Base-by-base conservation (phyloP, 2,113 vertebrate genomes). In the Myrmophylax atrothorax region DNA sequence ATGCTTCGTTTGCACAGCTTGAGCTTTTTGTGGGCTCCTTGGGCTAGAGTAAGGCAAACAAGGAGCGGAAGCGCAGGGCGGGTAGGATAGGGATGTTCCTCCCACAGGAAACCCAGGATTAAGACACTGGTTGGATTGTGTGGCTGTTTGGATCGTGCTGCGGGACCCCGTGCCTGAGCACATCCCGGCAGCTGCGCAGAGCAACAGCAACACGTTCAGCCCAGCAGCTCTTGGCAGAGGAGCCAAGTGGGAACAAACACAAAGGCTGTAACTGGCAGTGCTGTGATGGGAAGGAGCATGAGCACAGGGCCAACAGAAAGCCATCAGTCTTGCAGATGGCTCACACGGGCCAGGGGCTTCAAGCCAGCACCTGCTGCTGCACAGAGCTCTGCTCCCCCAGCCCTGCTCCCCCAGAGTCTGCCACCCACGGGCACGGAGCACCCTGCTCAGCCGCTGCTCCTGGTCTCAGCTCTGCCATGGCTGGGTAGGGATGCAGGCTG, bases 391-490 rank as follows among this genome's bases (percentile, higher is more conserved):
- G 50, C 79, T 88, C 52, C 16, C 31, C 19, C 25, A 12, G 18
- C 46, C n/a, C 26, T 14, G 50, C 79, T 88, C 52, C 16, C 31
- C 19, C 25, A 12, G 18, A 42, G 6, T 56, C 58, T 89, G 62
- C 35, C 31, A 40, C 25, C 40, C 49, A 3, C 0, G 0, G 82
- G 53, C 53, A 49, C 0, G 0, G 58, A 3, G 2, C 2, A 0
- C 9, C 33, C 75, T 18, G 35, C 9, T 37, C 14, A 9, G 66
- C 55, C 5, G 0, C 63, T 74, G 80, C 53, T 59, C 53, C 73
- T 6, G 1, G 0, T 17, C 18, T 10, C 6, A 62, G 60, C 69
- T 87, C 60, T 59, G 47, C 62, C 11, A 14, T 20, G 47, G 35
- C 22, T 67, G 18, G 24, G 6, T 73, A 76, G 52, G 50, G 28